A percentile compares a stretch with the other conserved stretches of the same genome.
These are phyloP conservation scores for Plumapathes pennacea DNA, from an alignment of 92 coral and sea anemone genomes.

Conservation along the genomic window DNA sequence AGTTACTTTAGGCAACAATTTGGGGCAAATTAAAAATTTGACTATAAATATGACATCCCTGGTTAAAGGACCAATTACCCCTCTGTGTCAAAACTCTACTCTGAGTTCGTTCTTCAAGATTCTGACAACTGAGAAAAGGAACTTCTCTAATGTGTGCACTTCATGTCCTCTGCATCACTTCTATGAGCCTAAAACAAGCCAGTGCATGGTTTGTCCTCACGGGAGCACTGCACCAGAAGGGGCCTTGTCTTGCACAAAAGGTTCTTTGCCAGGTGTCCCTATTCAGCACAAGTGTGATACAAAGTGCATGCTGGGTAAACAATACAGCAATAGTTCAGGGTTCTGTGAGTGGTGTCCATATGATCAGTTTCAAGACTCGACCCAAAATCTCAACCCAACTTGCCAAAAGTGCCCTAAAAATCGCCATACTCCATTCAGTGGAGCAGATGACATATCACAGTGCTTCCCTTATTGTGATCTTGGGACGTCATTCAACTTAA, in stretches of 20 bases:
- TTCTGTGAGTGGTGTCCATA: constrained; percentile 68
- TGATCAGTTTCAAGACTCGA: constrained; percentile 41
- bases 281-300: constrained; percentile 20
- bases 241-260: constrained; percentile 22
- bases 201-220: constrained; percentile 50
- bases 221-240: constrained; percentile 38
- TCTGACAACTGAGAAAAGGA: no score
- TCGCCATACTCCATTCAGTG: constrained; percentile 49
- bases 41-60: no score
- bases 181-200: constrained; percentile 23
- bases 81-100: no score
- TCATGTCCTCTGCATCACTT: constrained; percentile 54
- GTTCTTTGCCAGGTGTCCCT: not conserved
- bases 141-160: constrained; percentile 56
- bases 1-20: not conserved
- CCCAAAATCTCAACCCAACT: constrained; percentile 31
- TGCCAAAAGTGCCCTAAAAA: constrained; percentile 49
- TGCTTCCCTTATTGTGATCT: constrained; percentile 51
- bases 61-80: no score
- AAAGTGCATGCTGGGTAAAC: constrained; percentile 56
- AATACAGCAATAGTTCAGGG: constrained; percentile 15
- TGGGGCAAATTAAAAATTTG: no score
- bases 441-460: constrained; percentile 30
- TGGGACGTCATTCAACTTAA: constrained; percentile 43
- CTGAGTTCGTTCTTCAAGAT: no score